Base-by-base conservation (phyloP, 2,797 vertebrate species). In the Cichlasoma orientale region DNA sequence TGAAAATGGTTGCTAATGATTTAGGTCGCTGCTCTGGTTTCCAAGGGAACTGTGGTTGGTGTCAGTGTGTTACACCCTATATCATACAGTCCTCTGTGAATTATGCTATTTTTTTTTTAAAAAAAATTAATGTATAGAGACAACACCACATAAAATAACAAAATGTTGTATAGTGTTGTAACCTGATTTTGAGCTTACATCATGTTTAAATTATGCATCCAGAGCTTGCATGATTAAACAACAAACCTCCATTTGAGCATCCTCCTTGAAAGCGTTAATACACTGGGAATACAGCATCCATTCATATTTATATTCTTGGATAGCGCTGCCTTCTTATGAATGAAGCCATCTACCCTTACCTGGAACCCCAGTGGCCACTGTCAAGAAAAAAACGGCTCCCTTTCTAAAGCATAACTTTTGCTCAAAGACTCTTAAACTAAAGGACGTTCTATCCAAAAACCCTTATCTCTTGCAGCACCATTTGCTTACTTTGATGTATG, bases 11-110 rank as follows among this genome's bases (percentile, higher is more conserved):
- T 90, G 86, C 82, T 88, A 84, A 86, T 80, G 75, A 84, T 87
- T 80, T 83, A 86, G 83, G 56, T 87, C 84, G 70, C 72, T 52
- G 31, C 57, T 84, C 74, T 88, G 81, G 94, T 95, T 94, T 94
- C 94, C 95, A 94, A 91, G 93, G 94, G 89, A 94, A 95, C 93
- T 33, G 82, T 80, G 82, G 61, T 68, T 76, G 23, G 11, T 80
- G 54, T 87, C 55, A 82, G 72, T 71, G 56, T 90, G 80, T 72
- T 74, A 86, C 69, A 75, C 78, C 47, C 25, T 66, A 53, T 41
- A 77, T 75, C 63, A 81, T 36, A 70, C 41, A 56, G 53, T 71
- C 44, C 4, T 72, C 23, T 33, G 18, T 36, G n/a, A n/a, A 25
- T 41, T 56, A 36, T 61, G 18, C 21, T 56, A 10, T 56, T 8